These are phyloP conservation scores for Aleiodes alternator DNA, from an alignment of 2,888 invertebrate genomes.

Conservation along the genomic window DNA sequence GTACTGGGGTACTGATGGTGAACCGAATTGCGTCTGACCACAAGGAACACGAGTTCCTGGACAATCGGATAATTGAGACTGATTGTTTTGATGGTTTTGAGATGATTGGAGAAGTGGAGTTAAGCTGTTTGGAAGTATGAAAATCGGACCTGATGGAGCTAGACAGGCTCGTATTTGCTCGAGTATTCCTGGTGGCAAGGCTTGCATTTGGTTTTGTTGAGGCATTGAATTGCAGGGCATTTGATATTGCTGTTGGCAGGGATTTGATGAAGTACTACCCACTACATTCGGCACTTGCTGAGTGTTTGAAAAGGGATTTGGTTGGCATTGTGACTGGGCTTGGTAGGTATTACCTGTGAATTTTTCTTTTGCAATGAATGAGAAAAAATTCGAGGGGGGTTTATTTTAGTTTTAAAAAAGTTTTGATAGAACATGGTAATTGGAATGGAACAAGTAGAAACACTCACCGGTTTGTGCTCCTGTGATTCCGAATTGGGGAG, in stretches of 20 bases:
- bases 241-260: slow-evolving; percentile 47
- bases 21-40: slow-evolving; percentile 48
- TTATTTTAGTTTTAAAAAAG: neutral
- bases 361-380: neutral
- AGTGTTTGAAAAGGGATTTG: slow-evolving; percentile 47
- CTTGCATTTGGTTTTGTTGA: slow-evolving; percentile 45
- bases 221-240: slow-evolving; percentile 43
- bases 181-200: slow-evolving; percentile 57
- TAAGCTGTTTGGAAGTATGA: slow-evolving; percentile 65
- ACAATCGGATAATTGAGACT: slow-evolving; percentile 42
- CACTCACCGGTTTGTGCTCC: slow-evolving; percentile 47
- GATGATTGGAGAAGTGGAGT: slow-evolving; percentile 31
- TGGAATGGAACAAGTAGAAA: slow-evolving; percentile 40
- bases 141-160: slow-evolving; percentile 61
- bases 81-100: neutral
- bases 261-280: slow-evolving; percentile 26
- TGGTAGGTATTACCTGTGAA: slow-evolving; percentile 45
- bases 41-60: slow-evolving; percentile 50
- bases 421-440: neutral
- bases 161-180: slow-evolving; percentile 65
- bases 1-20: slow-evolving; percentile 59
- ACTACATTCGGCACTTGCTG: slow-evolving; percentile 43
- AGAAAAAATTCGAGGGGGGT: neutral
- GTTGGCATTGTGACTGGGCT: slow-evolving; percentile 53
- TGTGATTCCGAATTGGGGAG: neutral